Percentiles rank a stretch among this genome's conserved stretches.
Evolutionary conservation across 2,797 vertebrate species (phyloP).

Genomic region (Girardinus metallicus): DNA sequence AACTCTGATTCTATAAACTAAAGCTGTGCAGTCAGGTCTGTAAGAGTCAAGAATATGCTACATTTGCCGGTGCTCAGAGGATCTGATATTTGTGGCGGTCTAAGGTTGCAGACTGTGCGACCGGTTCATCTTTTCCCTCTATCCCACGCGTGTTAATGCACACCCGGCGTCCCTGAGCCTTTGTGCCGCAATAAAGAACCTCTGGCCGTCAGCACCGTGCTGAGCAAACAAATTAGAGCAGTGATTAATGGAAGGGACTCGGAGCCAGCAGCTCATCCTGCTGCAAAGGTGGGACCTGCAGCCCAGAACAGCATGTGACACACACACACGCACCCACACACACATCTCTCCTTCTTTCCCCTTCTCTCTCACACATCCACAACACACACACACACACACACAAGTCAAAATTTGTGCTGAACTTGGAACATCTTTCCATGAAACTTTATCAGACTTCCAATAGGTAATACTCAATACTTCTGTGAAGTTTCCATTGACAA

Average conservation of each 20-base stretch:
- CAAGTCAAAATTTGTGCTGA: not conserved
- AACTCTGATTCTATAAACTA: not conserved
- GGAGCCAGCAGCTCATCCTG: constrained; percentile 72
- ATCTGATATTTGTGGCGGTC: not conserved
- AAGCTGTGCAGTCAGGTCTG: not conserved
- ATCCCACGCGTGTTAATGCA: constrained; percentile 6
- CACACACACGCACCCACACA: not conserved
- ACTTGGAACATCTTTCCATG: not conserved
- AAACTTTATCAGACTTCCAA: not conserved
- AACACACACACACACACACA: constrained; percentile 20
- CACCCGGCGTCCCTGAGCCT: constrained; percentile 37
- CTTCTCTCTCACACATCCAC: constrained; percentile 9
- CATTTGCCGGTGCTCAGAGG: constrained; percentile 2
- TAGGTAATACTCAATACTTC: not conserved
- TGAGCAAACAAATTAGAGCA: constrained; percentile 81
- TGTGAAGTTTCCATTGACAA: no score
- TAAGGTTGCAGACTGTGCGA: not conserved
- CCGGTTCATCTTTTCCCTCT: constrained; percentile 5
- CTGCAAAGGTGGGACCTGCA: constrained; percentile 69
- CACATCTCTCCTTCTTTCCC: not conserved
- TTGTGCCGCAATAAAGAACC: constrained; percentile 68
- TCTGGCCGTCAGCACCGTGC: constrained; percentile 73
- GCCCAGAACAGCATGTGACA: constrained; percentile 46
- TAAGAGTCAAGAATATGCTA: not conserved
- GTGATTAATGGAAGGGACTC: constrained; percentile 80